Evolutionary conservation across 2,113 vertebrate species (phyloP), one percentile per base, ranked within the genome.

Genomic region (Pedionomus torquatus): DNA sequence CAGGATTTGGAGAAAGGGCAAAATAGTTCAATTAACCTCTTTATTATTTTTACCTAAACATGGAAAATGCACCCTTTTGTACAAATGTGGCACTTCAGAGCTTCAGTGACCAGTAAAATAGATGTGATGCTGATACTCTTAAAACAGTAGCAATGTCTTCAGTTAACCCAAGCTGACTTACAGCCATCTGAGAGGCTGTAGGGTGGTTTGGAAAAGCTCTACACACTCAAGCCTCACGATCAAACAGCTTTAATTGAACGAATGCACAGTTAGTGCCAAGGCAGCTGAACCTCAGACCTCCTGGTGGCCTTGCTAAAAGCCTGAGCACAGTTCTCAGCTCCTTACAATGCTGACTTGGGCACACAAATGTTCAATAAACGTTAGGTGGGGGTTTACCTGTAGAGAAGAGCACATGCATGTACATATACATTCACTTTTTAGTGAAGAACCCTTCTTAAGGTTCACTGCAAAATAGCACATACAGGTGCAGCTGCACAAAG

Each of bases 171-270:
- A 57, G 37, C 23, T 48, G 48, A 79, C 28, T 68, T 46, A 26
- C 5, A 60, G 82, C 37, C 52, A 51, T 41, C 10, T 8, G 39
- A 74, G 33, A 49, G 23, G 55, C 12, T 0, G 0, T 2, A 69
- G 43, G 43, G 44, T 31, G 72, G 28, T 35, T 44, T 54, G 72
- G 46, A 81, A 57, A 41, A 54, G 43, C 77, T 44, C 57, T 61
- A 1, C 5, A 44, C 15, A 9, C 5, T 13, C 8, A 10, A 60
- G 23, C 66, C 71, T 64, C 70, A 15, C 28, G 33, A 16, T 31
- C 48, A 60, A 68, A n/a, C 71, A 85, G 66, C 41, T 92, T 65
- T 77, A 92, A 83, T 72, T 23, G 35, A 60, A 57, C 11, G 61
- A 31, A 49, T 9, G 41, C 31, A 63, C 26, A 39, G 48, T 39